Percentiles rank a stretch among this genome's conserved stretches.
Conservation (phyloP, 2,113 vertebrate genomes). For the Columbina picui region DNA sequence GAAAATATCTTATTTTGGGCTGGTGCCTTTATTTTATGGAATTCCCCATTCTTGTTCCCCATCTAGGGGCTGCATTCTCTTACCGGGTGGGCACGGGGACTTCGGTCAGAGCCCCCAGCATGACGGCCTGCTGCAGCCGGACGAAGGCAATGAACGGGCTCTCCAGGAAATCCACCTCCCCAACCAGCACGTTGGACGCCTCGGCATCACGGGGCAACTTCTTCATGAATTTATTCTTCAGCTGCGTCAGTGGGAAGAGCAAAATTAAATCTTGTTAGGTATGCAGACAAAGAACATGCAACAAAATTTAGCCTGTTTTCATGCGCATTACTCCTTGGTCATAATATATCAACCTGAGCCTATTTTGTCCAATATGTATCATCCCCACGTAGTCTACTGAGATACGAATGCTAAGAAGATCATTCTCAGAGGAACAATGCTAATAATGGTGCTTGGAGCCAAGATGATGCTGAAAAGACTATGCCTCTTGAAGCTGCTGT, state of each 20-base stretch:
- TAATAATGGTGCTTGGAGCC: background rate
- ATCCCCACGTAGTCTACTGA: too few relatives aligned
- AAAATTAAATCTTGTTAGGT: background rate
- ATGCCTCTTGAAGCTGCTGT: background rate
- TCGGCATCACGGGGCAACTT: constrained; percentile 96
- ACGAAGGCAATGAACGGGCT: constrained; percentile 94
- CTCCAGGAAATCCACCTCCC: constrained; percentile 96
- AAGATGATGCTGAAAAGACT: background rate
- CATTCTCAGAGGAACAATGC: background rate
- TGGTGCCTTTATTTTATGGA: fast-evolving
- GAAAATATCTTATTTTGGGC: too few relatives aligned
- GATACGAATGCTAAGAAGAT: background rate
- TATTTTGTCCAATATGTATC: background rate
- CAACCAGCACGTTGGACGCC: constrained; percentile 96
- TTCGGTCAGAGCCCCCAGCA: constrained; percentile 95
- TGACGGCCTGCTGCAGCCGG: constrained; percentile 93
- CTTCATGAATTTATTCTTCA: constrained; percentile 99
- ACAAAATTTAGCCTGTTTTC: background rate
- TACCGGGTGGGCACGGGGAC: constrained; percentile 97
- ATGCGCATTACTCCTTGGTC: background rate
- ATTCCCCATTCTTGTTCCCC: background rate
- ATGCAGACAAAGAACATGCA: fast-evolving
- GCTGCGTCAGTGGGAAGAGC: constrained; percentile 68
- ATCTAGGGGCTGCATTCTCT: background rate
- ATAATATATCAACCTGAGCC: background rate